Percentiles rank a stretch among this genome's conserved stretches.
Evolutionary conservation across 2,797 vertebrate genomes (phyloP).

Genomic region (Bovichtus diacanthus): DNA sequence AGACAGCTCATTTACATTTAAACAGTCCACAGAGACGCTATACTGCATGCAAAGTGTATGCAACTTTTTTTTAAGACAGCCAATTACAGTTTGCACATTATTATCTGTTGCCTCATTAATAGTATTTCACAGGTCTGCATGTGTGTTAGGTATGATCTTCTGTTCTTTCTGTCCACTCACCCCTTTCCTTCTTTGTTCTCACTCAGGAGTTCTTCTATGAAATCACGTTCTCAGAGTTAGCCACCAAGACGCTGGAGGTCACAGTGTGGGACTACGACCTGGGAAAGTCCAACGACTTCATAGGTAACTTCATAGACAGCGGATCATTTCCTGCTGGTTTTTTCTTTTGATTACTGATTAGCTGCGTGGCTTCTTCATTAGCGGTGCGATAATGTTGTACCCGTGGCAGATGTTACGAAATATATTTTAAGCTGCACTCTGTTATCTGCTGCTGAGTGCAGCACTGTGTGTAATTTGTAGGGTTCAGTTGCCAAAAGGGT

Average conservation of each 20-base stretch:
- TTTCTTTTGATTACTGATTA: constrained; percentile 6
- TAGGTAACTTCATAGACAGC: constrained; percentile 79
- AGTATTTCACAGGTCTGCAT: constrained; percentile 3
- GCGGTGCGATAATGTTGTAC: constrained; percentile 6
- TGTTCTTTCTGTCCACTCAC: constrained; percentile 21
- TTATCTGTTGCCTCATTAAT: constrained; percentile 40
- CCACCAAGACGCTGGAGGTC: constrained; percentile 90
- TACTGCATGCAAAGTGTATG: constrained; percentile 15
- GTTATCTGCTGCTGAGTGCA: constrained; percentile 7
- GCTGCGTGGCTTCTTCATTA: background rate
- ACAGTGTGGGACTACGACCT: constrained; percentile 94
- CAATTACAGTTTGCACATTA: constrained; percentile 43
- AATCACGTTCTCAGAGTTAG: constrained; percentile 87
- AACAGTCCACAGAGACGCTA: constrained; percentile 12
- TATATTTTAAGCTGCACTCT: constrained; percentile 48
- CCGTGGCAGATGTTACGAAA: constrained; percentile 37
- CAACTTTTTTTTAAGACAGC: constrained; percentile 4
- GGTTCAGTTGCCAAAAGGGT: constrained; percentile 15
- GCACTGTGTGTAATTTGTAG: constrained; percentile 35
- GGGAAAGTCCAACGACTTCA: constrained; percentile 92
- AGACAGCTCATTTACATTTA: constrained; percentile 39
- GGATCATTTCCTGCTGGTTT: background rate
- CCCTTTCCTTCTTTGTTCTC: background rate
- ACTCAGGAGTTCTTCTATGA: constrained; percentile 93
- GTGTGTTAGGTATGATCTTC: constrained; percentile 6